Conservation (phyloP, 2,888 invertebrate genomes). For the Cosmorhoe ocellata region DNA sequence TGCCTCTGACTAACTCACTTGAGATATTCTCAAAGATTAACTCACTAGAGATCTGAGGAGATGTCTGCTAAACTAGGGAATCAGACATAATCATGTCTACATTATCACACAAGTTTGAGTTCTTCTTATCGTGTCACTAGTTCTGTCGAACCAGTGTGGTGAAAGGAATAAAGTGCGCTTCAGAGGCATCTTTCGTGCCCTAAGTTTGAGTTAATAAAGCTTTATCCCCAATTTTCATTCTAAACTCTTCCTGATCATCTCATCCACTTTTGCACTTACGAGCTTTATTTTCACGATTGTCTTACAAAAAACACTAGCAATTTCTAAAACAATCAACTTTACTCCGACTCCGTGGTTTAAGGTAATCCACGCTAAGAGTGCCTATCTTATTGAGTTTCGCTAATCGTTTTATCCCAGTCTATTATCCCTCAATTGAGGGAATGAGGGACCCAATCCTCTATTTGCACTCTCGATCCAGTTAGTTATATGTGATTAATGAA, state of each 20-base stretch:
- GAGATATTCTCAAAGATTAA: no score
- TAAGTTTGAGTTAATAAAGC: no score
- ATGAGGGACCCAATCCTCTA: constrained; percentile 30
- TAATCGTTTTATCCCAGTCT: constrained; percentile 28
- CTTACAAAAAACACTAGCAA: background rate
- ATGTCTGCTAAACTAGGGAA: no score
- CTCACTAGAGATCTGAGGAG: no score
- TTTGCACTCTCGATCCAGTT: constrained; percentile 53
- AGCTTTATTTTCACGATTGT: background rate
- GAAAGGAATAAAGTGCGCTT: no score
- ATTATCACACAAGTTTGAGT: no score
- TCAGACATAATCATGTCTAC: no score
- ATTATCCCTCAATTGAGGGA: constrained; percentile 21
- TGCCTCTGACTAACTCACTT: no score
- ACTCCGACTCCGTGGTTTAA: background rate
- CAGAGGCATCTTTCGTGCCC: no score
- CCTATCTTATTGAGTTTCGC: constrained; percentile 22
- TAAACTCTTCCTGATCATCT: background rate
- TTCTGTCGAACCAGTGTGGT: no score
- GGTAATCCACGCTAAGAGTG: constrained; percentile 20
- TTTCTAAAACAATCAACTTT: constrained; percentile 20
- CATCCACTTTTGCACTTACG: background rate
- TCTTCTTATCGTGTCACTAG: no score
- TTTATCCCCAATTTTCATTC: background rate
- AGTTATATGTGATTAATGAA: constrained; percentile 69